Evolutionary conservation across 2,888 invertebrate genomes (phyloP), one percentile per base, ranked within the genome.

Genomic region (Cotesia congregata): DNA sequence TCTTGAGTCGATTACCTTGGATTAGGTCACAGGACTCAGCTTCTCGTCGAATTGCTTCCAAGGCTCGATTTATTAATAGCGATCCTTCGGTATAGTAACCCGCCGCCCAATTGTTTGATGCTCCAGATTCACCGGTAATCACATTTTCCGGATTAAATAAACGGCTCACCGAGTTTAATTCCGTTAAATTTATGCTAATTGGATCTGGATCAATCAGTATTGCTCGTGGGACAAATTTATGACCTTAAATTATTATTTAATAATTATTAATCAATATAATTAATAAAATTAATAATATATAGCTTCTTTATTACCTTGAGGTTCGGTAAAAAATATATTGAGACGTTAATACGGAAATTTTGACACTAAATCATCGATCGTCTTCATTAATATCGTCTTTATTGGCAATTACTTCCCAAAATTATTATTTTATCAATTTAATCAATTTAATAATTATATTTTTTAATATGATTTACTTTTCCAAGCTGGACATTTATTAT

Each of bases 21-120:
- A 71, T 50, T n/a, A 30, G 40, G 62, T 71, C 71, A 40, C 71
- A 71, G 17, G 6, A 12, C 40, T 71, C 71, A 4, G 39, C n/a
- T 62, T 71, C 71, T 30, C 38, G 62, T 6, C 20, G 30, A 39
- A 40, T 62, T 17, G 40, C 12, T 6, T 39, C 17, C 83, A 95
- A 90, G n/a, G 94, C 94, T 73, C 95, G 92, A 90, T 95, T 96
- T 87, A 92, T 95, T 87, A 93, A 92, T 90, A 94, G 96, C 83
- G 93, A 96, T 77, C 97, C 97, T 90, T 97, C 97, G n/a, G 96
- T 97, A 90, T 97, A 97, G 87, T 96, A 96, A 67, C 97, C 95
- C 89, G 93, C 93, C 50, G 93, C 93, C 91, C 88, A 90, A 80
- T 90, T 90, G 81, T 90, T 90, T 5, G 84, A 86, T 7, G 90